Base-by-base conservation (phyloP, 2,113 vertebrate genomes). In the Saccopteryx leptura region DNA sequence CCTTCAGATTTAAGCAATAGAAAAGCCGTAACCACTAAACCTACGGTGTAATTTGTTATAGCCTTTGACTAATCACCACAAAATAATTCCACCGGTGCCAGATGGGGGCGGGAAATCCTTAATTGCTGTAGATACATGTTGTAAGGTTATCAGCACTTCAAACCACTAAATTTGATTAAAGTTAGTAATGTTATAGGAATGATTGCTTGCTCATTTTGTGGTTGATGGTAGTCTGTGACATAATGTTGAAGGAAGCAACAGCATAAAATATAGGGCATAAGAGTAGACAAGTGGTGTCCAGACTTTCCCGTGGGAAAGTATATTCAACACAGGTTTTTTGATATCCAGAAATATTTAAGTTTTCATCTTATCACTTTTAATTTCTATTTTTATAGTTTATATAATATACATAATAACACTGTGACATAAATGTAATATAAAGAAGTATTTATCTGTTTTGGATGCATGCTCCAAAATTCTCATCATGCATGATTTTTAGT, bases 21-120 rank as follows among this genome's bases (percentile, higher is more conserved):
- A 76, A 95, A 85, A 89, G 72, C 68, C n/a, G 50, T 90, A 96
- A 95, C 68, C 75, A 94, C 85, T 60, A 48, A 97, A 58, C 26
- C 61, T 21, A 84, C 24, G 79, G 60, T 86, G 39, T 74, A 89
- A 96, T 91, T 95, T 74, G 28, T 80, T 92, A 85, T 8, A 94
- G 88, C 7, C 61, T 95, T 26, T 87, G 68, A 88, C 65, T 83
- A 85, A 90, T 96, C 52, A 84, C 94, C 68, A 69, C 39, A 88
- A 86, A 86, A 93, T 58, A 94, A 88, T 66, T 52, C 50, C 69
- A 48, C 66, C 81, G 72, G 71, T 63, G 39, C 50, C 9, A 46
- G 79, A 26, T 74, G 71, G 19, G 19, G 14, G 19, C 17, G 14
- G 46, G 66, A 96, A 85, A 84, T n/a, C 33, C 87, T 39, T 71